Conservation (phyloP, 2,113 vertebrate genomes). For the Redunca redunca region DNA sequence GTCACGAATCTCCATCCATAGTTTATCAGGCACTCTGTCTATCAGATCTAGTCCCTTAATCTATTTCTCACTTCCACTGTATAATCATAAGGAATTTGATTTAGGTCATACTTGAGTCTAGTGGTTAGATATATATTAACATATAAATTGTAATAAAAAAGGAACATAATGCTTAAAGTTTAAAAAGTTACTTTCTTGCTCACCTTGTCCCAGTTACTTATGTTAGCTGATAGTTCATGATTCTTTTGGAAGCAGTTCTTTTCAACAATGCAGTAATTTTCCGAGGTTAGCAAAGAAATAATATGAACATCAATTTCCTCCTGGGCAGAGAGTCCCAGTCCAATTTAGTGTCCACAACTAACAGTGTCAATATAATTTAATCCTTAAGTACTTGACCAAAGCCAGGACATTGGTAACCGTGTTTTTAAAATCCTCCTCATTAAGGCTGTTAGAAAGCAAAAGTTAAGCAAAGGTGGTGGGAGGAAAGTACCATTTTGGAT, state of each 20-base stretch:
- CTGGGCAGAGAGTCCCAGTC: conserved; percentile 36
- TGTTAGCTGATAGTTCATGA: conserved; percentile 51
- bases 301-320: conserved; percentile 59
- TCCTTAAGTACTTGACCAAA: background rate
- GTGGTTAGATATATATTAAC: background rate
- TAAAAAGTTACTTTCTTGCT: background rate
- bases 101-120: too few relatives aligned
- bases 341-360: conserved; percentile 48
- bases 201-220: conserved; percentile 13
- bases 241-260: conserved; percentile 22
- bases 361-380: conserved; percentile 13
- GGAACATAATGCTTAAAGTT: background rate
- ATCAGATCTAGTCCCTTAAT: too few relatives aligned
- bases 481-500: background rate
- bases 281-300: conserved; percentile 57
- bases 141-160: background rate
- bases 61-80: too few relatives aligned
- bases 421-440: conserved; percentile 69
- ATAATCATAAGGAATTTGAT: too few relatives aligned
- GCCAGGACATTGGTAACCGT: background rate
- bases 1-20: too few relatives aligned
- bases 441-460: conserved; percentile 2
- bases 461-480: background rate
- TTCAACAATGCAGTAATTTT: conserved; percentile 36
- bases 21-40: too few relatives aligned